Evolutionary conservation across 2,888 invertebrate species (phyloP), one percentile per base, ranked within the genome.

Genomic region (Achlya flavicornis): DNA sequence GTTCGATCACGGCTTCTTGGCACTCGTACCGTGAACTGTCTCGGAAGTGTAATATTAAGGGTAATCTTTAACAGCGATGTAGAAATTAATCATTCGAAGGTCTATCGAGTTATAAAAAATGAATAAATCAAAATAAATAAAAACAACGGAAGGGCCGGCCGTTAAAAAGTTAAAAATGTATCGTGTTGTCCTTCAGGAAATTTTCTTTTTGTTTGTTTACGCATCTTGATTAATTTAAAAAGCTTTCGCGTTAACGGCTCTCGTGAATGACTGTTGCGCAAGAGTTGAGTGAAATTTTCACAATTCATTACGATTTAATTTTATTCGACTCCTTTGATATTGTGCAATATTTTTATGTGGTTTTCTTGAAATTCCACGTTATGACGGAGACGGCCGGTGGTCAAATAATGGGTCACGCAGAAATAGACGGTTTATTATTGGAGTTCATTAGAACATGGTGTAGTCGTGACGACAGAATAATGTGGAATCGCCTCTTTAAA

Each of bases 371-470:
- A 89, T 84, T 78, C 80, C 79, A 77, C 77, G 72, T 76, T 80
- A 78, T 83, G 80, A 82, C 80, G 77, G 78, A 73, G 78, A 74
- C 75, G 75, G 75, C 76, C 79, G 77, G 75, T 84, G 84, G 84
- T 84, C 79, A 83, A 76, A 87, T 86, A 89, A 88, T 90, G 81
- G 90, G 90, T 90, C 91, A 88, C 71, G 71, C 84, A 81, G 82
- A 89, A 91, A 91, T 90, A 91, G 87, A 83, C 72, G 59, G 77
- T 75, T 76, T 89, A 88, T 87, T 87, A 85, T 87, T 84, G 78
- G 85, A 85, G 71, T 88, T 88, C 87, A 85, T 89, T 86, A 87
- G 84, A 83, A 89, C 85, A 85, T 85, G 81, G 80, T 82, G 77
- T 78, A 80, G 72, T 77, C 72, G 68, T 73, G 65, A 73, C 76